Evolutionary conservation across 1,140 invertebrate species (phyloP), one percentile per base, ranked within the genome.

Genomic region (Rhynchophorus ferrugineus): DNA sequence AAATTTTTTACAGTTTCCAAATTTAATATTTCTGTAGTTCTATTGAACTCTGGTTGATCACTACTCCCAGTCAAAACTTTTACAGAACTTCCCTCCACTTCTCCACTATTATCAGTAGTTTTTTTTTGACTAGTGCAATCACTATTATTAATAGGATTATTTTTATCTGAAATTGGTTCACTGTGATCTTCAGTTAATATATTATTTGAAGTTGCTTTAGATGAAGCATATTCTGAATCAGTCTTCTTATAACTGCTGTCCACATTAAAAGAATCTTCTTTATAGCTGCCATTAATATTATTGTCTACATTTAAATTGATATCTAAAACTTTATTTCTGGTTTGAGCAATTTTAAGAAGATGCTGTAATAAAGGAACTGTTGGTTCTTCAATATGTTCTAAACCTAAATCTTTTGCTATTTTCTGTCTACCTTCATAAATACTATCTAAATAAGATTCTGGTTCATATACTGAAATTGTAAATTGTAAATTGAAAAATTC

Each of bases 401-500:
- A 69, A 50, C 72, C 73, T 54, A 80, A 69, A 52, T 79, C 71
- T 61, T 78, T 72, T 2, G 69, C 70, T 33, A 80, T 61, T 68
- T 78, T 76, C 49, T 72, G 69, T 61, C 77, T 71, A 22, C 73
- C 74, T 59, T 67, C 61, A 62, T 75, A 78, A 55, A 73, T 70
- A 54, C 71, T 73, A 13, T 75, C 79, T 60, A 75, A 66, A 55
- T 79, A 79, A 16, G 79, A 75, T 72, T 87, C 84, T 45, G 81
- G 76, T 63, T 85, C 81, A 69, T 82, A 85, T 6, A 85, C 82
- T 47, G 79, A 78, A 59, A 78, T 68, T 43, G 82, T 83, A 60
- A 78, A 85, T 57, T 83, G 76, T 29, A 87, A 70, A 56, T 80
- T 75, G 70, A 84, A 85, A 68, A 76, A 84, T 66, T 84, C 79